Conservation (phyloP, 1,140 invertebrate species). For the Cotesia vestalis region DNA sequence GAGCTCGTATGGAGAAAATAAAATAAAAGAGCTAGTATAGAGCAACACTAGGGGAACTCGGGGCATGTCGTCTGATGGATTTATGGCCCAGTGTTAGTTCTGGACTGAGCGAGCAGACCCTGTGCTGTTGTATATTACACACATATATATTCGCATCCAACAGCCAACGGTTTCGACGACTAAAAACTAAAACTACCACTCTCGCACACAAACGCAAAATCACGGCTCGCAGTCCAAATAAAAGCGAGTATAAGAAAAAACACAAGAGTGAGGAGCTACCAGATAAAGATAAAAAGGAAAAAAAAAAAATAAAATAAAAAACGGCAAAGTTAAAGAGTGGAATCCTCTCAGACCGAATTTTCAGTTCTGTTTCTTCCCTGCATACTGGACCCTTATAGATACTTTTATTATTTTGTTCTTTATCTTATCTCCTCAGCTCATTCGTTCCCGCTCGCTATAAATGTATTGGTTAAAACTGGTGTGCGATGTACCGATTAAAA, state of each 20-base stretch:
- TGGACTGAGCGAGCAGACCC: background rate
- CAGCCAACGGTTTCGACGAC: background rate
- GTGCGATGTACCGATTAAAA: conserved; percentile 11
- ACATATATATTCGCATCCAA: background rate
- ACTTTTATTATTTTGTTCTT: too few relatives aligned
- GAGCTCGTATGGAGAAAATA: conserved; percentile 22
- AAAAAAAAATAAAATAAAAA: conserved; percentile 9
- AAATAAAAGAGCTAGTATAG: conserved; percentile 18
- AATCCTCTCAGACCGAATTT: conserved; percentile 26
- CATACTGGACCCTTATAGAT: conserved; percentile 19
- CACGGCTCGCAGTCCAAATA: background rate
- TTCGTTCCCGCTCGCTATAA: too few relatives aligned
- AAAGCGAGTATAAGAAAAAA: background rate
- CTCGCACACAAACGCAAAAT: background rate
- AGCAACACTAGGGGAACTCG: background rate
- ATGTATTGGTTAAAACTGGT: too few relatives aligned
- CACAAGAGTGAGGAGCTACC: background rate
- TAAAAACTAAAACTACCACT: too few relatives aligned
- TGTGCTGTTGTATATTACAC: background rate
- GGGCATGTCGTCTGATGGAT: conserved; percentile 25
- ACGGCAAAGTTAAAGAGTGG: background rate
- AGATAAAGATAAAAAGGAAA: background rate
- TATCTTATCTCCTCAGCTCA: background rate
- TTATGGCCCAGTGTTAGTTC: conserved; percentile 18
- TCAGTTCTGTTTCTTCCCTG: conserved; percentile 19